A percentile compares a stretch with the other conserved stretches of the same genome.
These are phyloP conservation scores for Liodrosophila aerea DNA, from an alignment of 2,888 invertebrate genomes.

Conservation along the genomic window DNA sequence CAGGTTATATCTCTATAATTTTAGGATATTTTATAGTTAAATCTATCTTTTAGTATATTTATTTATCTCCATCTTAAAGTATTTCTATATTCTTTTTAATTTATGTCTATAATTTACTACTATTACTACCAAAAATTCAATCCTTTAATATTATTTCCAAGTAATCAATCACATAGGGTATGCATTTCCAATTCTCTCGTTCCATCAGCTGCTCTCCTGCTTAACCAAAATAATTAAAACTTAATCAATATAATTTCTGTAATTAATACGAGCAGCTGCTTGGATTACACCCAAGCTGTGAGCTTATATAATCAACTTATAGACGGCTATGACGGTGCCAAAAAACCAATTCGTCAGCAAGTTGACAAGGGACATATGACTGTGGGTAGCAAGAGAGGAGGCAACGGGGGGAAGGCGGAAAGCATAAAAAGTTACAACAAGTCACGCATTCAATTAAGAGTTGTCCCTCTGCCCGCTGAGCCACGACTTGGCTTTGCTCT, in stretches of 20 bases:
- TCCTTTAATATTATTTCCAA: no score
- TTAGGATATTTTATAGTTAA: no score
- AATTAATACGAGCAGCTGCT: slow-evolving; percentile 42
- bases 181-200: no score
- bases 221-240: slow-evolving; percentile 36
- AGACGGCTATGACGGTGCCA: slow-evolving; percentile 16
- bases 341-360: slow-evolving; percentile 21
- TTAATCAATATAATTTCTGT: slow-evolving; percentile 50
- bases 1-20: no score
- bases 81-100: no score
- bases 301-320: slow-evolving; percentile 51
- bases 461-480: neutral
- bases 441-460: slow-evolving; percentile 75
- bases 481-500: neutral
- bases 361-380: slow-evolving; percentile 6
- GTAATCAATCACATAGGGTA: no score
- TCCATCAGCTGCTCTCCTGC: no score
- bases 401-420: no score
- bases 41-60: no score
- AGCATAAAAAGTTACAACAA: slow-evolving; percentile 66
- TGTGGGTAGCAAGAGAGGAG: slow-evolving; percentile 14
- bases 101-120: no score
- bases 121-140: no score
- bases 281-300: neutral
- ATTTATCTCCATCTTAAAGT: no score